phyloP scores from a whole-genome alignment of 2,797 vertebrate genomes.

The Erpetoichthys calabaricus region DNA sequence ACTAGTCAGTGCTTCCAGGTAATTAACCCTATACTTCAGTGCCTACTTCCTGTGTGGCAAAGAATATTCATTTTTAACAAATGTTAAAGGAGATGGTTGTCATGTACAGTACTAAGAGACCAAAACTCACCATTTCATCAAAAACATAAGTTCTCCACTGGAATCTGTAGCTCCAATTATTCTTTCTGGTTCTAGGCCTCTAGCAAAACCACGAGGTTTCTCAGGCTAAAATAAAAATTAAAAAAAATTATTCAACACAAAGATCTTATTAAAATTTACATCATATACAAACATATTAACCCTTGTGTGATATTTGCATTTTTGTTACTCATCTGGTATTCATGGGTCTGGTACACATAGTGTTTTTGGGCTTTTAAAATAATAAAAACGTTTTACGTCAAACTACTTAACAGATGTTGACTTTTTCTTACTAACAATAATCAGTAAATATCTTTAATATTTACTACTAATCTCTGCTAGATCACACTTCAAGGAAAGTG shows the following conservation, averaged over 20 bases:
- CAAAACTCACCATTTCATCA: conserved; percentile 90
- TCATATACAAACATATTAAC: rapidly evolving
- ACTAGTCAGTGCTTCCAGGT: too few relatives aligned
- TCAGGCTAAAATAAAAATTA: conserved; percentile 65
- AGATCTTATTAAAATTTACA: not conserved
- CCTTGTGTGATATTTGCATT: too few relatives aligned
- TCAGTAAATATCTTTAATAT: too few relatives aligned
- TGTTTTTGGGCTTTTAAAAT: too few relatives aligned
- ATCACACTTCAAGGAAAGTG: too few relatives aligned
- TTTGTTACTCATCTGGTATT: too few relatives aligned
- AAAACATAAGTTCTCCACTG: conserved; percentile 96
- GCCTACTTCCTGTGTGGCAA: conserved; percentile 25
- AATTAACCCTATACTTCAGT: too few relatives aligned
- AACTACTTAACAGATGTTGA: too few relatives aligned
- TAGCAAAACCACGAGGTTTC: conserved; percentile 84
- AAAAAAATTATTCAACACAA: not conserved
- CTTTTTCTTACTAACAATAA: too few relatives aligned
- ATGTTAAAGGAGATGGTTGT: not conserved
- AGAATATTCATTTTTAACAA: not conserved
- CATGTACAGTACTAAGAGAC: conserved; percentile 2
- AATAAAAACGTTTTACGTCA: too few relatives aligned
- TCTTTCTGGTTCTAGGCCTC: conserved; percentile 82
- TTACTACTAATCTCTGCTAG: too few relatives aligned
- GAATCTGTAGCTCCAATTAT: conserved; percentile 96
- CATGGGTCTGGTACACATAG: too few relatives aligned